Percentiles rank a stretch among this genome's conserved stretches.
These are phyloP conservation scores for Thymelicus sylvestris DNA, from an alignment of 2,888 invertebrate species.

Conservation along the genomic window DNA sequence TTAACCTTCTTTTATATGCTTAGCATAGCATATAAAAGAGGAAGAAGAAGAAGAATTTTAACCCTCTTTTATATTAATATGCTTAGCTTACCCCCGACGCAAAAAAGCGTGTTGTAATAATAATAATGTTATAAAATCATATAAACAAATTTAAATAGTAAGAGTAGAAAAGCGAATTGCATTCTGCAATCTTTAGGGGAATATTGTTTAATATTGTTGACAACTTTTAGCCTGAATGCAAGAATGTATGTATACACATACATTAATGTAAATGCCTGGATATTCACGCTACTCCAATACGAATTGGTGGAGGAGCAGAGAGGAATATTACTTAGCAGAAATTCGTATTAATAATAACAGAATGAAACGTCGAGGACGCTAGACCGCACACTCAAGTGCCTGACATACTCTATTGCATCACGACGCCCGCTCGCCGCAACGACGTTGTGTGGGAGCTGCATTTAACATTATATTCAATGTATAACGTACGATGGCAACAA, in stretches of 20 bases:
- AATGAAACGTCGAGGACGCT: slow-evolving; percentile 42
- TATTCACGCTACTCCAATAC: not conserved
- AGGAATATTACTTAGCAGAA: slow-evolving; percentile 1
- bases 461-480: not conserved
- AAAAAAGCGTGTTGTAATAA: too few relatives aligned
- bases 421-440: slow-evolving; percentile 39
- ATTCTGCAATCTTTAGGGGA: too few relatives aligned
- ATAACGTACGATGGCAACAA: not conserved
- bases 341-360: slow-evolving; percentile 38
- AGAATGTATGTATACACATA: too few relatives aligned
- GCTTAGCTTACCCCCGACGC: too few relatives aligned
- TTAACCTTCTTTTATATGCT: not conserved
- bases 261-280: too few relatives aligned
- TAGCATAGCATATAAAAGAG: too few relatives aligned
- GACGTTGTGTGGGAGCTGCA: slow-evolving; percentile 24
- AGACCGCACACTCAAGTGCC: slow-evolving; percentile 45
- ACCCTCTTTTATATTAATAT: not conserved
- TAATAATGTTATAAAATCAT: too few relatives aligned
- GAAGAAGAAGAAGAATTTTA: too few relatives aligned
- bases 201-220: too few relatives aligned
- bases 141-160: too few relatives aligned
- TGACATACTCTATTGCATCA: slow-evolving; percentile 46
- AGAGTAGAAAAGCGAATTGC: too few relatives aligned
- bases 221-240: too few relatives aligned
- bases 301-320: not conserved